Base-by-base conservation (phyloP, 92 coral and sea anemone genomes). In the Meandrina meandrites region DNA sequence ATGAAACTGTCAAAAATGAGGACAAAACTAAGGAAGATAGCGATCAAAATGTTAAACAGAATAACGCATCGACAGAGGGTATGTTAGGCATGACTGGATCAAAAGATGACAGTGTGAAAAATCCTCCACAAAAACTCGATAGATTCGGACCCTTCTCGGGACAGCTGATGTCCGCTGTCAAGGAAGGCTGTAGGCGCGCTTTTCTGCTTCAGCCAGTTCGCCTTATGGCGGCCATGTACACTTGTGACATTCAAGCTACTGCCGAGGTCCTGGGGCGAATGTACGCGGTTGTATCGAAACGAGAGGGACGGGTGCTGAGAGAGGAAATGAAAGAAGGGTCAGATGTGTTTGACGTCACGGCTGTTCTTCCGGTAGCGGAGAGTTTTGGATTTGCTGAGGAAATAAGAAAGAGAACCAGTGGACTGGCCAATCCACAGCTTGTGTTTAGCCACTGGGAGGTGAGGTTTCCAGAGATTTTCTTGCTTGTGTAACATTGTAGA, bases 371-470 rank as follows among this genome's bases (percentile, higher is more conserved):
- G 22, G 99, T 97, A 19, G 99, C 99, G 9, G 99, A 97, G 86
- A 97, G 99, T 88, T 97, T 97, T 81, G 99, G 99, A 4, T 97
- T 97, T 84, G 90, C 99, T 3, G 99, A 97, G 82, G 97, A 97
- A 86, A 97, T 97, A 75, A 91, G 99, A 35, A 97, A 97, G 82
- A 87, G 96, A 40, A 97, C 99, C 16, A 97, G 99, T 72, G 99
- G 99, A 30, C 87, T 95, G 86, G 99, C 99, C 2, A 95, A 94
- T 79, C 99, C 98, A 8, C 95, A 95, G 78, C 93, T 97, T 11
- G 97, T 95, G 81, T 97, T 97, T 57, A 97, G 98, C 68, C 99
- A 97, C 86, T 97, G 99, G 99, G 99, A 97, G 98, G 99, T 95
- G 73, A 78, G 93, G 34, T 9, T 9, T 31, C 34, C n/a, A n/a